These are phyloP conservation scores for Callopanchax toddi DNA, from an alignment of 2,113 vertebrate genomes.

Conservation along the genomic window DNA sequence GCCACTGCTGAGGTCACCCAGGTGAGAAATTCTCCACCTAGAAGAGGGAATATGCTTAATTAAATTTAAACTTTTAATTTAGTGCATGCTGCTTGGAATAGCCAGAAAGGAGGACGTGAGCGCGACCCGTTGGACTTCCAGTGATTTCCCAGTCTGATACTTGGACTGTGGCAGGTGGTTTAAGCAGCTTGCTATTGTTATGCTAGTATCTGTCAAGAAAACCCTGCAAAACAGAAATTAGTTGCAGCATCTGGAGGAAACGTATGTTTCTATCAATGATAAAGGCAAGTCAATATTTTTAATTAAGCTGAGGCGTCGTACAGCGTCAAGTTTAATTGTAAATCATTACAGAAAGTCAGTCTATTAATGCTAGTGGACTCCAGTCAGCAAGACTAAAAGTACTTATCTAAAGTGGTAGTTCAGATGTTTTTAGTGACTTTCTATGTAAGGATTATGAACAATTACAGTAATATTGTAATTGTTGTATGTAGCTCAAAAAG, in stretches of 20 bases:
- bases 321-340: not conserved
- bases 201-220: not conserved
- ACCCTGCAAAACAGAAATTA: not conserved
- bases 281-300: slow-evolving; percentile 1
- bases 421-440: too few relatives aligned
- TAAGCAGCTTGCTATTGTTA: not conserved
- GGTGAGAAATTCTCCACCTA: not conserved
- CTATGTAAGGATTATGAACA: too few relatives aligned
- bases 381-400: too few relatives aligned
- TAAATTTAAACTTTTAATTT: not conserved
- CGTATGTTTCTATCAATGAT: not conserved
- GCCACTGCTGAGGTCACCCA: not conserved
- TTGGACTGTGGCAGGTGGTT: not conserved
- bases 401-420: too few relatives aligned
- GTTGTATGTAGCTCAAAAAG: too few relatives aligned
- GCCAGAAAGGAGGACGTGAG: not conserved
- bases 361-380: not conserved
- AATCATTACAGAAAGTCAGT: slow-evolving; percentile 1
- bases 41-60: not conserved
- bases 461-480: too few relatives aligned
- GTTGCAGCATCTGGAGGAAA: not conserved
- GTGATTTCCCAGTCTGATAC: slow-evolving; percentile 1
- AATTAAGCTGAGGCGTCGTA: not conserved
- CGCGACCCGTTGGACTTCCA: not conserved
- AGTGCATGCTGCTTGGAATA: not conserved